Evolutionary conservation across 2,797 vertebrate genomes (phyloP), one percentile per base, ranked within the genome.

Genomic region (Sebastes oblongus): DNA sequence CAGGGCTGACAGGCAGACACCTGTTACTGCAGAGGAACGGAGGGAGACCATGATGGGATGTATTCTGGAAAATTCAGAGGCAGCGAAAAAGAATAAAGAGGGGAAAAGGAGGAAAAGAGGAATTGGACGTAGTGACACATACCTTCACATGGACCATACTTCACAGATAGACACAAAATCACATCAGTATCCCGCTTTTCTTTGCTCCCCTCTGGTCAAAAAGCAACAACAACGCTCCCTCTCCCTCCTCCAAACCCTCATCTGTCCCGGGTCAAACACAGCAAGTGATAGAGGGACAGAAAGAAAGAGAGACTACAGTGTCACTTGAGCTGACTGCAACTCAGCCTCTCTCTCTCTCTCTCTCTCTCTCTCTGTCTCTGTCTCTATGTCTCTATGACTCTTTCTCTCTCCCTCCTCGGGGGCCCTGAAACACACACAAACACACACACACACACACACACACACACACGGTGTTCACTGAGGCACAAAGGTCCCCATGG

Each of bases 401-500:
- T 84, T 34, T 85, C 82, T 88, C 70, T 64, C 77, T 85, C 80
- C 50, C 83, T 86, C 82, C 79, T 89, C 60, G 3, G 87, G 89
- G 89, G 89, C 87, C 77, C 66, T 60, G 81, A 77, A 85, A 82
- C 83, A 79, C 87, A 79, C 87, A 69, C 72, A 79, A 24, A 24
- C 24, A 24, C 24, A 24, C 24, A 24, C 24, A 69, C 72, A 79
- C 78, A 72, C 69, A 62, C 78, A 85, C 84, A 81, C 75, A 86
- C 89, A 88, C 94, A 96, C 88, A 94, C 88, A 91, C 84, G 4
- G 91, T 96, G 96, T 94, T 96, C 96, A 96, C 93, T 90, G 95
- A 96, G 95, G 96, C 97, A 97, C 97, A 98, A 98, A 97, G 97
- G 97, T 97, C 96, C 95, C 97, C 96, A 98, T 98, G 94, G 96